Conservation (phyloP, 2,888 invertebrate species). For the Schrankia costaestrigalis region DNA sequence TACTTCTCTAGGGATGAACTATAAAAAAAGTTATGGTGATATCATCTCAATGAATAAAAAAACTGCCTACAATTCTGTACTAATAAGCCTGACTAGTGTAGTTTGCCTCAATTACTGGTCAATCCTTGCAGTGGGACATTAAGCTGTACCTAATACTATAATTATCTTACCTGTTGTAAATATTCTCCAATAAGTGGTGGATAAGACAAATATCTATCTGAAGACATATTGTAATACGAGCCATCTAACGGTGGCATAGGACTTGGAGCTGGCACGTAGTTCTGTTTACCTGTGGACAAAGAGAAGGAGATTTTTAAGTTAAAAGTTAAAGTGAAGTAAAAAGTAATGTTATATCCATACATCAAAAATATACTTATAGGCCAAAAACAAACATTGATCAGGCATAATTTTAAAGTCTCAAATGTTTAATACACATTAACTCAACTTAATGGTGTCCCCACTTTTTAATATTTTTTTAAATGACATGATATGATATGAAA, state of each 20-base stretch:
- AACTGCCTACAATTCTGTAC: not conserved
- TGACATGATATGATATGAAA: not conserved
- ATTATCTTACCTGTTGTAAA: constrained; percentile 60
- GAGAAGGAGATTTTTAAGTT: too few relatives aligned
- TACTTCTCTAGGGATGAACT: too few relatives aligned
- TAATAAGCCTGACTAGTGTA: too few relatives aligned
- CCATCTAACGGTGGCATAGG: constrained; percentile 89
- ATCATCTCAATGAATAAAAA: not conserved
- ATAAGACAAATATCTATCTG: constrained; percentile 89
- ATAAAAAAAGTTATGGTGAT: too few relatives aligned
- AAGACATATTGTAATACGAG: constrained; percentile 89
- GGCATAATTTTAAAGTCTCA: too few relatives aligned
- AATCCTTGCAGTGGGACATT: too few relatives aligned
- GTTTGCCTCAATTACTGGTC: too few relatives aligned
- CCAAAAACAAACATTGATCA: too few relatives aligned
- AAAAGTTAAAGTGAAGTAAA: too few relatives aligned
- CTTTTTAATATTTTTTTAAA: not conserved
- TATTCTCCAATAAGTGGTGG: constrained; percentile 84
- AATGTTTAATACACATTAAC: too few relatives aligned
- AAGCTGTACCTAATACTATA: not conserved
- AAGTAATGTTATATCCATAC: too few relatives aligned
- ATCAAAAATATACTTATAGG: too few relatives aligned
- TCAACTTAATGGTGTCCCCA: not conserved
- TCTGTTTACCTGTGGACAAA: constrained; percentile 74
- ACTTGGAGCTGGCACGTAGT: constrained; percentile 83